Evolutionary conservation across 2,797 vertebrate genomes (phyloP).

Genomic region (Gymnopithys bicolor): DNA sequence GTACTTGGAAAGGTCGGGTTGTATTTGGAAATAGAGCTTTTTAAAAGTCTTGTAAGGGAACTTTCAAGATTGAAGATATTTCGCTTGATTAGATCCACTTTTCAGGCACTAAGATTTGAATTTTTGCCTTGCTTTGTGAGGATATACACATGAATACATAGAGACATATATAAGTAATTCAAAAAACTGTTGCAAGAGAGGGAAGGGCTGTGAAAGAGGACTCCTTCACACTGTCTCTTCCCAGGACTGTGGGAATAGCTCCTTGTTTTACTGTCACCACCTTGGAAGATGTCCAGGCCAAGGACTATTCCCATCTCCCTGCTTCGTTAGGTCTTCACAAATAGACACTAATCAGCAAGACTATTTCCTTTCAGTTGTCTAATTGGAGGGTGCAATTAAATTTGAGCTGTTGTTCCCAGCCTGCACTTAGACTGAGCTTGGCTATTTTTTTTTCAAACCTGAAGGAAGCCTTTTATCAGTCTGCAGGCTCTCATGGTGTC

Average conservation of each 20-base stretch:
- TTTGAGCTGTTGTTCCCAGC: not conserved
- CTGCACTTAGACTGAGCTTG: not conserved
- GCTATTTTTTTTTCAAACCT: not conserved
- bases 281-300: not conserved
- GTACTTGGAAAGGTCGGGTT: not conserved
- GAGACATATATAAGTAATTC: not conserved
- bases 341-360: not conserved
- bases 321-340: not conserved
- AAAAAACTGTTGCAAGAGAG: not conserved
- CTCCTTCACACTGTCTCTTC: not conserved
- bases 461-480: not conserved
- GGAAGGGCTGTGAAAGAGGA: not conserved
- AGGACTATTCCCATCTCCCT: not conserved
- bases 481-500: not conserved
- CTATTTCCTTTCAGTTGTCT: not conserved
- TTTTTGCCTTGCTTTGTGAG: not conserved
- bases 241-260: not conserved
- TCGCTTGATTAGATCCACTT: not conserved
- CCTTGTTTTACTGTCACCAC: not conserved
- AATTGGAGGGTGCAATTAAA: not conserved
- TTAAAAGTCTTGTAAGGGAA: not conserved
- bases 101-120: not conserved
- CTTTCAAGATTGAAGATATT: not conserved
- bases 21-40: not conserved
- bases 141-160: too few species aligned